phyloP scores from a whole-genome alignment of 2,888 invertebrate genomes.

The Cactoblastis cactorum region DNA sequence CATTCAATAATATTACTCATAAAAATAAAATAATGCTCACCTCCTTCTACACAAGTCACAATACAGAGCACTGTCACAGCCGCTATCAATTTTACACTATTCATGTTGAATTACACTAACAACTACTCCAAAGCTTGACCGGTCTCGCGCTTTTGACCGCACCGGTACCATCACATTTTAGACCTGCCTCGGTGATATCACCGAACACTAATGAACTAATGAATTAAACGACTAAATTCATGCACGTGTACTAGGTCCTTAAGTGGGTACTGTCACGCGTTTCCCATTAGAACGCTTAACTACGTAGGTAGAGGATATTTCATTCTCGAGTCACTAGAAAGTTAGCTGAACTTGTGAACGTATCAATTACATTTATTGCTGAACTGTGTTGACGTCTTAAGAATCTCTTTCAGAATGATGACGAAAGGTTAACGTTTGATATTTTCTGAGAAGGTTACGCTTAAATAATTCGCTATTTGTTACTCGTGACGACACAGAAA shows the following conservation, averaged over 20 bases:
- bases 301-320: constrained; percentile 23
- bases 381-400: constrained; percentile 24
- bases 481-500: constrained; percentile 16
- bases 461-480: constrained; percentile 10
- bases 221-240: constrained; percentile 51
- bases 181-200: constrained; percentile 55
- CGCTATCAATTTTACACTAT: constrained; percentile 31
- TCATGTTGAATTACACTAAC: constrained; percentile 22
- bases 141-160: constrained; percentile 45
- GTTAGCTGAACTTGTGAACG: background rate
- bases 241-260: constrained; percentile 33
- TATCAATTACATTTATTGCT: background rate
- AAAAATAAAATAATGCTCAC: background rate
- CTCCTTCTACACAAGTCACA: background rate
- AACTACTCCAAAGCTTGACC: constrained; percentile 34
- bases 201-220: constrained; percentile 53
- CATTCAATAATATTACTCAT: background rate
- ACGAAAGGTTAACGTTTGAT: constrained; percentile 38
- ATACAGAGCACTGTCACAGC: constrained; percentile 4
- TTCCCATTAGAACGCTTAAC: constrained; percentile 37
- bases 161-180: constrained; percentile 36
- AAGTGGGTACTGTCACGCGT: constrained; percentile 51
- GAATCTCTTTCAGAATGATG: constrained; percentile 30
- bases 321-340: background rate
- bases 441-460: constrained; percentile 31